phyloP scores from a whole-genome alignment of 2,888 invertebrate genomes.

The Cryptosula pallasiana region DNA sequence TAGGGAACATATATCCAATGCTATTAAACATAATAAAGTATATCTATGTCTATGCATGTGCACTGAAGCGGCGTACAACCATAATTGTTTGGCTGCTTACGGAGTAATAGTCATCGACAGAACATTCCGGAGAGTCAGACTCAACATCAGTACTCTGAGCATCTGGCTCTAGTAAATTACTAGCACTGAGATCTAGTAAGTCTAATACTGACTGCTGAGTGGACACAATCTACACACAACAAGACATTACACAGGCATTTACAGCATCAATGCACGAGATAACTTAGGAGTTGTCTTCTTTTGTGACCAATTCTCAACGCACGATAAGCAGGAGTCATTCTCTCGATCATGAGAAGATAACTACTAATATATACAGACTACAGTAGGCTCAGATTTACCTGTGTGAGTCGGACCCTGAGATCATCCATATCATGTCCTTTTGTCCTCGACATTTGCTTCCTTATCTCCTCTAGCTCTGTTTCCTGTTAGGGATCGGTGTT shows the following conservation, averaged over 20 bases:
- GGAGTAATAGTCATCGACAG: neutral
- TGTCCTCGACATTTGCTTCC: conserved; percentile 39
- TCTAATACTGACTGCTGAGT: conserved; percentile 19
- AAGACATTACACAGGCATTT: too few species aligned
- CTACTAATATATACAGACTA: too few species aligned
- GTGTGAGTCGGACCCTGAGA: conserved; percentile 42
- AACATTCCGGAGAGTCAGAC: neutral
- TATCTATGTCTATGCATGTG: too few species aligned
- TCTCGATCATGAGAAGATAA: too few species aligned
- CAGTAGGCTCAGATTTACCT: too few species aligned
- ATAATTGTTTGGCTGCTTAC: neutral
- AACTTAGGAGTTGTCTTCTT: too few species aligned
- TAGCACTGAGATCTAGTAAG: conserved; percentile 21
- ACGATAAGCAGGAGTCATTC: too few species aligned
- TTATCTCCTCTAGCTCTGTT: conserved; percentile 37
- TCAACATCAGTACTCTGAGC: conserved; percentile 21
- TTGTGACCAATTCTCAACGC: too few species aligned
- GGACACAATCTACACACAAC: neutral
- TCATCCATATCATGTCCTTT: conserved; percentile 41
- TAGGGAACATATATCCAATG: too few species aligned
- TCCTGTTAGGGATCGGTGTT: conserved; percentile 34
- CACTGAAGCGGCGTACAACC: too few species aligned
- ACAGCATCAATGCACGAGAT: too few species aligned
- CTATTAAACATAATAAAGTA: too few species aligned
- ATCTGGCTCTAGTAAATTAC: conserved; percentile 7